Conservation (phyloP, 2,888 invertebrate species). For the Callosobruchus maculatus region DNA sequence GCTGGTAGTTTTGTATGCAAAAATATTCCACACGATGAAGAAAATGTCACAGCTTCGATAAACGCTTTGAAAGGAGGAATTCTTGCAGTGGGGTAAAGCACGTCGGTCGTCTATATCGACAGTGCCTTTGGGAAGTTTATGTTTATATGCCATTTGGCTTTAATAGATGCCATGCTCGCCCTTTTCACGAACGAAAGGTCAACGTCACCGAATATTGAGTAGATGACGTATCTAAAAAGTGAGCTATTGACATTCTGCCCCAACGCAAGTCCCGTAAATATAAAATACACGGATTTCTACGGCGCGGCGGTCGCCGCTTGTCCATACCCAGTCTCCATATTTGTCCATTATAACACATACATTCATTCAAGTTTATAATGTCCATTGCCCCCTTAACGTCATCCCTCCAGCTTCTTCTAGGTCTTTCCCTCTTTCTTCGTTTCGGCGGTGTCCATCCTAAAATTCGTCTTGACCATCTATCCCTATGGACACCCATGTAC, state of each 20-base stretch:
- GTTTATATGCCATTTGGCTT: neutral
- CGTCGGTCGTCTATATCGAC: neutral
- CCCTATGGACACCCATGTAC: too few relatives aligned
- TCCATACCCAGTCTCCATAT: too few relatives aligned
- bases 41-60: neutral
- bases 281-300: too few relatives aligned
- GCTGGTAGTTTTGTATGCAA: neutral
- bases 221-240: neutral
- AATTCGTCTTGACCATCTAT: too few relatives aligned
- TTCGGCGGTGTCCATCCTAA: too few relatives aligned
- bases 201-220: neutral
- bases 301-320: too few relatives aligned
- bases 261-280: too few relatives aligned
- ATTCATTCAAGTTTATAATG: too few relatives aligned
- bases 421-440: too few relatives aligned
- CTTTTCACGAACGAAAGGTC: neutral
- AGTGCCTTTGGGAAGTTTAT: neutral
- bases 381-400: too few relatives aligned
- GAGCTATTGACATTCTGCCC: neutral
- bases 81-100: neutral
- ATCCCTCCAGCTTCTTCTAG: too few relatives aligned
- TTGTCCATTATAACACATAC: too few relatives aligned
- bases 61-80: neutral
- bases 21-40: neutral
- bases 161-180: neutral